Percentiles rank a stretch among this genome's conserved stretches.
phyloP scores from a whole-genome alignment of 2,113 vertebrate species.

The Tetrao urogallus region DNA sequence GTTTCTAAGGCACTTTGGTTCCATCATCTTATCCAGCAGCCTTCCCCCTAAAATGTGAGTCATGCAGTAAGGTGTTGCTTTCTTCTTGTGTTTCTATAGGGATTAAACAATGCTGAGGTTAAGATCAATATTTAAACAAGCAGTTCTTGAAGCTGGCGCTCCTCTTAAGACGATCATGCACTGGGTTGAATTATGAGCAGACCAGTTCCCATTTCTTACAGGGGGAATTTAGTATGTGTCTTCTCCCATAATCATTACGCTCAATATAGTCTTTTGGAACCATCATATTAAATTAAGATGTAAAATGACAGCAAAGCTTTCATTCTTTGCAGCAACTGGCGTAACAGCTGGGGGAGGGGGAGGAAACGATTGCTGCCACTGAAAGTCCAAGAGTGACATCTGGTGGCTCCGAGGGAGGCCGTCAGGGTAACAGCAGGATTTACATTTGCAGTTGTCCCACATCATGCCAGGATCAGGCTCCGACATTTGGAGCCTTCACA shows the following conservation, averaged over 20 bases:
- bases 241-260: not conserved
- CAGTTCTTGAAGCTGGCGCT: not conserved
- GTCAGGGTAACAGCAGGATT: not conserved
- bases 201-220: not conserved
- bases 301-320: not conserved
- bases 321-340: conserved; percentile 1
- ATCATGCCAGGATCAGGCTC: not conserved
- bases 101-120: not conserved
- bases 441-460: not conserved
- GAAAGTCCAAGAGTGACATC: conserved; percentile 70
- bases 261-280: not conserved
- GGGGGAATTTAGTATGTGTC: not conserved
- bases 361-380: not conserved
- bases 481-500: not conserved
- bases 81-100: not conserved
- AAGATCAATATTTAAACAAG: conserved; percentile 41
- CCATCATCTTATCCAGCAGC: not conserved
- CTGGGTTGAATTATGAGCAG: not conserved
- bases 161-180: not conserved
- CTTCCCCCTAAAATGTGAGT: not conserved
- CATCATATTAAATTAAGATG: conserved; percentile 23
- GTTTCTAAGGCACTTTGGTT: not conserved
- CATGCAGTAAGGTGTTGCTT: not conserved
- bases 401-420: conserved; percentile 34
- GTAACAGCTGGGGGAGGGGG: not conserved